Evolutionary conservation across 2,888 invertebrate species (phyloP).

Genomic region (Prostheceraeus crozeri): DNA sequence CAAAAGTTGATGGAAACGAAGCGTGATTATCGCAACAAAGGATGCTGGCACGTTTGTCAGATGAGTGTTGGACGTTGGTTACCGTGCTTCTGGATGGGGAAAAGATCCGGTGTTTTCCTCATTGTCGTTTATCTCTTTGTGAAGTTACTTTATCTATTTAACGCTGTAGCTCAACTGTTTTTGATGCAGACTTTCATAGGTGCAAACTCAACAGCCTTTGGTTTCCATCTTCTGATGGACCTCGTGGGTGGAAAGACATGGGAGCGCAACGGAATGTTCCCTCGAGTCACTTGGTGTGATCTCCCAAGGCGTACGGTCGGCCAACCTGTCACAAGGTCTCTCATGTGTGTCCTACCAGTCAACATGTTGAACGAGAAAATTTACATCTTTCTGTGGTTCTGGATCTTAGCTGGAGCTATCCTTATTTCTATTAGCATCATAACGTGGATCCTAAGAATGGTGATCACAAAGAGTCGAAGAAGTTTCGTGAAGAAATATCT

Average conservation of each 20-base stretch:
- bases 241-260: background rate
- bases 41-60: background rate
- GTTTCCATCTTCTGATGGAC: background rate
- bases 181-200: constrained; percentile 17
- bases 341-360: constrained; percentile 14
- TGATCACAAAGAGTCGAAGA: background rate
- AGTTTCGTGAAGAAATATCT: constrained; percentile 19
- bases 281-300: constrained; percentile 6
- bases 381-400: too few relatives aligned
- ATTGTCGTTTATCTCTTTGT: background rate
- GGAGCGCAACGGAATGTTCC: constrained; percentile 17
- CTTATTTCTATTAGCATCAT: background rate
- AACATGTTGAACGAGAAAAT: too few relatives aligned
- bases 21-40: background rate
- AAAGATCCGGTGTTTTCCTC: background rate
- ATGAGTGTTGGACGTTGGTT: background rate
- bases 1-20: background rate
- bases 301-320: background rate
- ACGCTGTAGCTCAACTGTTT: constrained; percentile 1
- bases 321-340: background rate
- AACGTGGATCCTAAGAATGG: background rate
- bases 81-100: background rate
- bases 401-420: background rate
- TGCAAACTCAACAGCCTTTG: background rate
- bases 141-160: background rate